Evolutionary conservation across 2,113 vertebrate genomes (phyloP).

Genomic region (Podocnemis expansa): DNA sequence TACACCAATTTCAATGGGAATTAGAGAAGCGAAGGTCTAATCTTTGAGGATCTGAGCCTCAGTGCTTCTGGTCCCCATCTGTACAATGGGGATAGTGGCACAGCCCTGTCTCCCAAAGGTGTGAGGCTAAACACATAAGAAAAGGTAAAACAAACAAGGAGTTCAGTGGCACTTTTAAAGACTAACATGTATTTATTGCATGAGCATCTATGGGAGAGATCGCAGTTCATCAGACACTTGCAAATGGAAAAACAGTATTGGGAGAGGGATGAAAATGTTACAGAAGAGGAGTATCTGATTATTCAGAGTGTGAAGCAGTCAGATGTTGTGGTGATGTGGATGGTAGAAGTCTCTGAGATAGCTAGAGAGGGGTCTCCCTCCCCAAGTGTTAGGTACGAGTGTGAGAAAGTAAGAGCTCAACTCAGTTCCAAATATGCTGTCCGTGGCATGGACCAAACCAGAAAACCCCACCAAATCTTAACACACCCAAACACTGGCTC

Average conservation of each 20-base stretch:
- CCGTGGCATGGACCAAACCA: neutral
- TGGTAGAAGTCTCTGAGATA: neutral
- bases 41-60: neutral
- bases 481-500: neutral
- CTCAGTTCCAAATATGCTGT: neutral
- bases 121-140: no score
- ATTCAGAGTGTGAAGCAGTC: neutral
- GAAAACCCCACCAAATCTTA: neutral
- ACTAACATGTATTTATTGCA: no score
- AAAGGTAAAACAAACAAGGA: no score
- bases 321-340: neutral
- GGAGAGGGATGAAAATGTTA: no score
- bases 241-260: no score
- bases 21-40: no score
- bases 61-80: neutral
- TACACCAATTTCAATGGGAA: neutral
- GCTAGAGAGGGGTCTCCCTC: neutral
- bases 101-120: neutral
- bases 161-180: no score
- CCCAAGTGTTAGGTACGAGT: neutral
- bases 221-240: no score
- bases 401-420: neutral
- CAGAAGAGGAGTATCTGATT: no score
- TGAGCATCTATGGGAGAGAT: no score
- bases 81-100: neutral